phyloP scores from a whole-genome alignment of 2,888 invertebrate species.

The Cactoblastis cactorum region DNA sequence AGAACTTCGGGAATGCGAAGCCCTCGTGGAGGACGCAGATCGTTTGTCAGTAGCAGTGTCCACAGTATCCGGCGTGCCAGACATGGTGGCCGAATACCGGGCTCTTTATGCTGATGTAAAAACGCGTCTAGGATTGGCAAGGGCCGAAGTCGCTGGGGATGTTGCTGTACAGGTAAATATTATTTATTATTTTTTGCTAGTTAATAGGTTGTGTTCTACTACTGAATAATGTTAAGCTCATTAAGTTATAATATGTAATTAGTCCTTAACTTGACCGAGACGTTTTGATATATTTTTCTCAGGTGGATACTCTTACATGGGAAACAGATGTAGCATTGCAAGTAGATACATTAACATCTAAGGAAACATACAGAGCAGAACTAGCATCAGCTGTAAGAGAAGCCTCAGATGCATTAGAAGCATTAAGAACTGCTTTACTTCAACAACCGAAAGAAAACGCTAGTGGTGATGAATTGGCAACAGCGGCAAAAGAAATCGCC shows the following conservation, averaged over 20 bases:
- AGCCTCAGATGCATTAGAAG: conserved; percentile 82
- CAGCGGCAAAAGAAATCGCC: conserved; percentile 85
- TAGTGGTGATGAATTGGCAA: conserved; percentile 78
- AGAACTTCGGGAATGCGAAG: conserved; percentile 57
- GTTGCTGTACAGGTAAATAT: conserved; percentile 64
- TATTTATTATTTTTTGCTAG: no score
- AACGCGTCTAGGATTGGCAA: conserved; percentile 51
- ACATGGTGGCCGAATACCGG: conserved; percentile 64
- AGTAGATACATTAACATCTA: conserved; percentile 90
- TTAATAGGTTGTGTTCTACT: no score
- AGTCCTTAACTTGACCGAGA: neutral
- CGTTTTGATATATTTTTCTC: no score
- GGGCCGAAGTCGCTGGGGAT: conserved; percentile 56
- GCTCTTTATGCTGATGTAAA: conserved; percentile 57
- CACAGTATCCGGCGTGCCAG: conserved; percentile 43
- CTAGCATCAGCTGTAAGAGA: conserved; percentile 86
- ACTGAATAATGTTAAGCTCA: no score
- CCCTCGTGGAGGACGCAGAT: conserved; percentile 58
- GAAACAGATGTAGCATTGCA: conserved; percentile 89
- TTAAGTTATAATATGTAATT: no score
- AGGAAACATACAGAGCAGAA: conserved; percentile 90
- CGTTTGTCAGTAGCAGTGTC: conserved; percentile 45
- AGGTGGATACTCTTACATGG: conserved; percentile 87
- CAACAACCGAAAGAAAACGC: conserved; percentile 67
- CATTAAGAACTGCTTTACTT: conserved; percentile 78